These are phyloP conservation scores for Mobula hypostoma DNA, from an alignment of 2,113 vertebrate species.

Conservation along the genomic window DNA sequence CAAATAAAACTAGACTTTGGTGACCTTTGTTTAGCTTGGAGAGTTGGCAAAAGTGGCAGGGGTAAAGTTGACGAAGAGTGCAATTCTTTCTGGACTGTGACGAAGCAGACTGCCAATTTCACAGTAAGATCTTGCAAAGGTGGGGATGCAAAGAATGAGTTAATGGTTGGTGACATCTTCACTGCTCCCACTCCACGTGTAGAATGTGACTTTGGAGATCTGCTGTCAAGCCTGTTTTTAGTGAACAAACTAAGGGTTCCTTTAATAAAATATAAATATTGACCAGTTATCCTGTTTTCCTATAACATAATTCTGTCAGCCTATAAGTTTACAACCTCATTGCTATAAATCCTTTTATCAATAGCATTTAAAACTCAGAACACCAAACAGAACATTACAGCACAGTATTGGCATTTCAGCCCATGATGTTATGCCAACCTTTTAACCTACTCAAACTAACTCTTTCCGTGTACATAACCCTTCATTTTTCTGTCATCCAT, in stretches of 20 bases:
- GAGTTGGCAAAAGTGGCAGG: neutral
- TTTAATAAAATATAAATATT: neutral
- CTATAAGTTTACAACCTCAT: neutral
- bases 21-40: neutral
- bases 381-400: no score
- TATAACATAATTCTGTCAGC: neutral
- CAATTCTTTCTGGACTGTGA: neutral
- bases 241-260: neutral
- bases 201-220: no score
- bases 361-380: no score
- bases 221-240: neutral
- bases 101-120: neutral
- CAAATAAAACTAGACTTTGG: constrained; percentile 6
- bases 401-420: no score
- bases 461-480: no score
- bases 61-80: neutral
- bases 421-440: no score
- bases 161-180: no score
- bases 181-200: no score
- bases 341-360: no score
- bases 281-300: neutral
- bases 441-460: no score
- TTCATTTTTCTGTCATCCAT: no score
- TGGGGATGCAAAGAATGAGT: no score
- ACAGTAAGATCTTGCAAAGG: neutral